Base-by-base conservation (phyloP, 2,797 vertebrate genomes). In the Smutsia temminckii region DNA sequence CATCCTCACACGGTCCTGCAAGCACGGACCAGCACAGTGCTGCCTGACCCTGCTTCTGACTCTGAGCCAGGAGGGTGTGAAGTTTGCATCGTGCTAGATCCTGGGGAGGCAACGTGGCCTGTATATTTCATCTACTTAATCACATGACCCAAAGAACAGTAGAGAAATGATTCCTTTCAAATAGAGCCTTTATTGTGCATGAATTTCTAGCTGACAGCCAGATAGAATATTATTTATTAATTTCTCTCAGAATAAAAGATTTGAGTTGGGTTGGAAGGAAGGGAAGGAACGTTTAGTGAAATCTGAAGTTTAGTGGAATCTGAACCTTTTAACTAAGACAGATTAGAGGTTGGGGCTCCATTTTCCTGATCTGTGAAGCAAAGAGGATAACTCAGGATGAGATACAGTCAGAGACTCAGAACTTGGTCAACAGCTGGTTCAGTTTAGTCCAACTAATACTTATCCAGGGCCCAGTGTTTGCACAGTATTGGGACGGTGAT, bases 211-310 rank as follows among this genome's bases (percentile, higher is more conserved):
- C 49, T 61, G 32, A 53, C 9, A 95, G 25, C 49, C 69, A 77
- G 10, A 63, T 11, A 85, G 49, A 42, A 91, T 80, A 23, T 57
- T 84, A 91, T 91, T 71, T 51, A 49, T 88, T 95, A 87, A 91
- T 94, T 85, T 91, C 71, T 72, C 40, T 92, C 18, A 63, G 68
- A 85, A 81, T 89, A 79, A 88, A 55, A 18, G 14, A 84, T 91
- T 79, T 83, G 14, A 91, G 23, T 64, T 95, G 59, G 40, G 29
- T 77, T 4, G 55, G 79, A 80, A 46, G 20, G 16, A 49, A 8
- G 18, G 16, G 14, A 25, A 94, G 55, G 40, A 49, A 89, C 23
- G 51, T 49, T 87, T 84, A 27, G 37, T 32, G 51, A 93, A 95
- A 92, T 61, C 46, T 21, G 32, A 92, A 89, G 20, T 46, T 78